Conservation (phyloP, 2,797 vertebrate genomes). For the Lemur catta region DNA sequence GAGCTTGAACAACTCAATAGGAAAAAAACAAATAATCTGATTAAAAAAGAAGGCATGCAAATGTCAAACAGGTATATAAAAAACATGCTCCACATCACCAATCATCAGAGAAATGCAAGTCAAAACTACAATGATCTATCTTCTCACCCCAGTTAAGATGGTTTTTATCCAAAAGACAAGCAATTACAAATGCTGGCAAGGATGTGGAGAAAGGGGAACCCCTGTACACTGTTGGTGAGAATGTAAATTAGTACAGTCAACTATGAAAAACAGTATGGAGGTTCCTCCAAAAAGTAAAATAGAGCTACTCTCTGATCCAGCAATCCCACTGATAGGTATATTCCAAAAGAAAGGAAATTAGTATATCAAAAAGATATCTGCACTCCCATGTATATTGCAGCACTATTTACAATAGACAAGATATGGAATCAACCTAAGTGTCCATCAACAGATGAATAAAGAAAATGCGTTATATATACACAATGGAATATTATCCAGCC, state of each 20-base stretch:
- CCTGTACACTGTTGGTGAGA: neutral
- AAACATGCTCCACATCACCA: neutral
- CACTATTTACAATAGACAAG: neutral
- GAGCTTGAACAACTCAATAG: neutral
- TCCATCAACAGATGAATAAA: neutral
- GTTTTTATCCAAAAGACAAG: neutral
- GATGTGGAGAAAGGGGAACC: neutral
- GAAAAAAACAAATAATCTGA: neutral
- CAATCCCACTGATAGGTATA: neutral
- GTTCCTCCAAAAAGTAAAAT: neutral
- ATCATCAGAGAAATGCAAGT: neutral
- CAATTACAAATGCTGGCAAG: neutral
- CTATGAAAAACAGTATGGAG: neutral
- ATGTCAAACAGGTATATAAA: neutral
- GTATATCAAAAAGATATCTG: neutral
- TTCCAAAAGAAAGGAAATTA: neutral
- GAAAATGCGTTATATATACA: neutral
- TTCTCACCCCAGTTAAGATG: neutral
- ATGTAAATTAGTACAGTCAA: neutral
- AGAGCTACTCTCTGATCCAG: neutral
- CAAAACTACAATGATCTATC: neutral
- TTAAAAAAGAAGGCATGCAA: neutral
- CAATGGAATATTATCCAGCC: neutral
- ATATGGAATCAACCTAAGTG: neutral
- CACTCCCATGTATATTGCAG: neutral